Evolutionary conservation across 2,797 vertebrate species (phyloP).

Genomic region (Mallotus villosus): DNA sequence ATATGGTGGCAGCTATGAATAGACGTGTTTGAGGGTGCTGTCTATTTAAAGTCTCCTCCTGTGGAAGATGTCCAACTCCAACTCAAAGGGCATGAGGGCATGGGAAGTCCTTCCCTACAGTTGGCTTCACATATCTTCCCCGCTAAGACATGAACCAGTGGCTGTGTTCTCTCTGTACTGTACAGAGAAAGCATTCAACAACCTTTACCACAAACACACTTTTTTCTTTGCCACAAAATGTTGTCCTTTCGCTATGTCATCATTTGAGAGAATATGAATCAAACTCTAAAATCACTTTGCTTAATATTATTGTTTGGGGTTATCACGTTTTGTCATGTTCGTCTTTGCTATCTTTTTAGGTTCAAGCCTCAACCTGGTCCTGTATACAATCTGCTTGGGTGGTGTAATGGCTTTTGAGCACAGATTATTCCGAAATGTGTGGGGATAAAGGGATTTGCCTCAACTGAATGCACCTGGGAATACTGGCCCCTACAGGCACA

Average conservation of each 20-base stretch:
- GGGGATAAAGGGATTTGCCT: no score
- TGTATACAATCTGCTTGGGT: no score
- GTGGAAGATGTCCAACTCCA: slow-evolving; percentile 74
- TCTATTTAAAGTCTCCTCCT: slow-evolving; percentile 76
- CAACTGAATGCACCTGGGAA: no score
- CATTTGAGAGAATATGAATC: no score
- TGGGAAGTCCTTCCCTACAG: slow-evolving; percentile 73
- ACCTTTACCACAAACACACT: neutral
- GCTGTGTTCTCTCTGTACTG: neutral
- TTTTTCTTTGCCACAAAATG: neutral
- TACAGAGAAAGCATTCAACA: neutral
- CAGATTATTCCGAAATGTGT: no score
- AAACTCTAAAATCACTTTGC: no score
- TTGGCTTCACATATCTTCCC: slow-evolving; percentile 64
- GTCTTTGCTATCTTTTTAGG: no score
- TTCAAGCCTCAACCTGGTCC: no score
- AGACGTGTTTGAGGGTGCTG: slow-evolving; percentile 55
- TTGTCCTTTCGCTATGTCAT: neutral
- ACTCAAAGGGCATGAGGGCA: slow-evolving; percentile 73
- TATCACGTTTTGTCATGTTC: no score
- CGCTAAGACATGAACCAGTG: neutral
- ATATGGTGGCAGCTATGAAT: slow-evolving; percentile 48
- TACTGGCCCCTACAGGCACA: no score
- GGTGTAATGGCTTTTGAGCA: no score
- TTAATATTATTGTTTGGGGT: no score